Evolutionary conservation across 1,140 invertebrate genomes (phyloP).

Genomic region (Ruditapes philippinarum): DNA sequence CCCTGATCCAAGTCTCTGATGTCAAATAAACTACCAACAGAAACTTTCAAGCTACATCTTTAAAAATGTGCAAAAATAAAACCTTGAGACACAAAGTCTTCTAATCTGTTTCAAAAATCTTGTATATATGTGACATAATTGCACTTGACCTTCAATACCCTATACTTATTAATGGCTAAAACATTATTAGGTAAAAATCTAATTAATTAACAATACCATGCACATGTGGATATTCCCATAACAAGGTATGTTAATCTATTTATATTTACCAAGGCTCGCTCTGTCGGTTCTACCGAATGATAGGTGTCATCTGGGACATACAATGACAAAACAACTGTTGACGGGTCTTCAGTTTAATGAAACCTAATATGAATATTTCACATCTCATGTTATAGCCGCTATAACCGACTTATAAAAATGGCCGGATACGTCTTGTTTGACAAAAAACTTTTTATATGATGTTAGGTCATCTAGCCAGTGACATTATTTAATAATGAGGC

Average conservation of each 20-base stretch:
- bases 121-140: too few relatives aligned
- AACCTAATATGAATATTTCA: conserved; percentile 49
- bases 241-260: not conserved
- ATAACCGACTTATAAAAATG: conserved; percentile 40
- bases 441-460: conserved; percentile 36
- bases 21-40: too few relatives aligned
- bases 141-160: too few relatives aligned
- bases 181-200: too few relatives aligned
- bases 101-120: too few relatives aligned
- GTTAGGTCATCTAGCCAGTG: conserved; percentile 54
- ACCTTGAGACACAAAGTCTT: too few relatives aligned
- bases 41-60: too few relatives aligned
- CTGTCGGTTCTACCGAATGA: too few relatives aligned
- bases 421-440: conserved; percentile 51
- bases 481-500: conserved; percentile 35
- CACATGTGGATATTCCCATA: not conserved
- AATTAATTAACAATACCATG: not conserved
- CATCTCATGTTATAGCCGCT: conserved; percentile 46
- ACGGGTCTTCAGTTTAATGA: conserved; percentile 11
- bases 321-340: conserved; percentile 32
- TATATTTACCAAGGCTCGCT: not conserved
- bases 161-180: too few relatives aligned
- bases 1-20: too few relatives aligned
- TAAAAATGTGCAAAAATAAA: too few relatives aligned
- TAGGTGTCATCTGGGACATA: not conserved